These are phyloP conservation scores for Neosilurus hyrtlii DNA, from an alignment of 2,797 vertebrate genomes.

Conservation along the genomic window DNA sequence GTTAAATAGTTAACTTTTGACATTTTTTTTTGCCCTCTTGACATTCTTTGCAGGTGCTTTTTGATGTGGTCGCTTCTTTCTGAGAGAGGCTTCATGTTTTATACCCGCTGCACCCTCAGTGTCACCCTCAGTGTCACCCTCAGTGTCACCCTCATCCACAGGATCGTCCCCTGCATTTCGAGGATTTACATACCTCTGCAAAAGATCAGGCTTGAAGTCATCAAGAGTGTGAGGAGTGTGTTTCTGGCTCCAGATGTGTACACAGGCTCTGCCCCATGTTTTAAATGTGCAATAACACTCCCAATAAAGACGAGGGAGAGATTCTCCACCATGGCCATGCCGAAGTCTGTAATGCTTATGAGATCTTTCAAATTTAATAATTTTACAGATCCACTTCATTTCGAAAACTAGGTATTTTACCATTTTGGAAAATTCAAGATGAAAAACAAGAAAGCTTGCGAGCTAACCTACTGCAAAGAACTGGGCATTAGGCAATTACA, in stretches of 20 bases:
- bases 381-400: constrained; percentile 5
- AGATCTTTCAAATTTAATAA: constrained; percentile 11
- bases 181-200: constrained; percentile 4
- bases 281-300: background rate
- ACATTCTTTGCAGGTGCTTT: no score
- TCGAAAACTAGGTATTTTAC: background rate
- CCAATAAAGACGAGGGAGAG: constrained; percentile 17
- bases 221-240: constrained; percentile 35
- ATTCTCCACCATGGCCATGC: constrained; percentile 18
- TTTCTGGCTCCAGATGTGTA: constrained; percentile 13
- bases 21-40: no score
- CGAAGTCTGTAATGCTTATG: constrained; percentile 5
- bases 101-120: background rate
- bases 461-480: no score
- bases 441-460: no score
- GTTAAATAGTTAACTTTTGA: no score
- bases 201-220: constrained; percentile 27
- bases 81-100: no score
- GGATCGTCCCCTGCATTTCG: background rate
- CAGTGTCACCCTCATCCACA: background rate
- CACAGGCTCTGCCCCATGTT: background rate
- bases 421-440: no score
- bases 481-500: no score
- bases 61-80: no score
- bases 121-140: background rate